A percentile compares a stretch with the other conserved stretches of the same genome.
phyloP scores from a whole-genome alignment of 2,113 vertebrate genomes.

The Percina caprodes region DNA sequence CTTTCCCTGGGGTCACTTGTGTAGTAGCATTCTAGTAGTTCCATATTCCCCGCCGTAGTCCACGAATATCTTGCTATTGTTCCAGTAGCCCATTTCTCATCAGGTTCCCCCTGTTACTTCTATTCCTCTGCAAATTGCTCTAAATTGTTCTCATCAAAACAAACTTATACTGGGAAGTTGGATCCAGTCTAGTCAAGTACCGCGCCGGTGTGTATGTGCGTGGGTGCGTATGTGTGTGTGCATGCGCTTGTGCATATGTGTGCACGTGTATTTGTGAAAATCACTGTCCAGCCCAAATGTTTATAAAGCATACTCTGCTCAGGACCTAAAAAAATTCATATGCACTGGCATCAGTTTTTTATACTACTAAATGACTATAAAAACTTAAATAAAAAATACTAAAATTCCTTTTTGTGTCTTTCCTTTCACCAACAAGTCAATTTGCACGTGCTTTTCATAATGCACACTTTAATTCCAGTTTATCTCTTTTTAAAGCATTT shows the following conservation, averaged over 20 bases:
- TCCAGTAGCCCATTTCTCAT: too few species aligned
- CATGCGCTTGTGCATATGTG: not conserved
- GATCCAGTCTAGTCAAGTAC: not conserved
- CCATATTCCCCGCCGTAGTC: too few species aligned
- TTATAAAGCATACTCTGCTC: not conserved
- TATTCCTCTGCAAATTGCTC: not conserved
- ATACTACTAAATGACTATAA: not conserved
- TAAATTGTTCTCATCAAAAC: not conserved
- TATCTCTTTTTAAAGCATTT: not conserved
- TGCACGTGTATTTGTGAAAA: not conserved
- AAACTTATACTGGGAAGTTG: not conserved
- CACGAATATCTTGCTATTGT: too few species aligned
- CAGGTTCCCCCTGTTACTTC: not conserved
- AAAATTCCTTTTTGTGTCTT: not conserved
- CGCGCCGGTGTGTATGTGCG: not conserved
- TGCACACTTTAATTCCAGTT: not conserved
- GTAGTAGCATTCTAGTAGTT: too few species aligned
- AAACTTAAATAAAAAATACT: not conserved
- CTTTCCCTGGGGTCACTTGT: too few species aligned
- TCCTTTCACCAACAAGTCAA: not conserved
- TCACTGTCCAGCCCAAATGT: not conserved
- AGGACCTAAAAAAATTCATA: not conserved
- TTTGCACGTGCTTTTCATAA: not conserved
- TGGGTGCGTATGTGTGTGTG: not conserved
- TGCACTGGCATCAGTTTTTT: not conserved